These are phyloP conservation scores for Pholis gunnellus DNA, from an alignment of 2,113 vertebrate genomes.

Conservation along the genomic window DNA sequence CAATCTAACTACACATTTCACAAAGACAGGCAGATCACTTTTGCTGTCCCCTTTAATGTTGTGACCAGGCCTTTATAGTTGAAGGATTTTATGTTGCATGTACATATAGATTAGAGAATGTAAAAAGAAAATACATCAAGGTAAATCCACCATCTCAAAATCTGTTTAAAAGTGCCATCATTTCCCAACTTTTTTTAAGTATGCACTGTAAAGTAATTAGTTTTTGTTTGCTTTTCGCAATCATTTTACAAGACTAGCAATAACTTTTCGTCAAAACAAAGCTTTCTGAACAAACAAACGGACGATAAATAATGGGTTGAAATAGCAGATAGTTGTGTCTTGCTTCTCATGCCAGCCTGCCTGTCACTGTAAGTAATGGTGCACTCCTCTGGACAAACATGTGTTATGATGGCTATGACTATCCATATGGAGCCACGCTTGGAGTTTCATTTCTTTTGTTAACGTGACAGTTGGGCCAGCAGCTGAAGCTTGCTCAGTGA, in stretches of 20 bases:
- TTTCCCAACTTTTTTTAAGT: neutral
- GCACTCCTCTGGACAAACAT: neutral
- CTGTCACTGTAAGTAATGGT: neutral
- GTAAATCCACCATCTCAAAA: neutral
- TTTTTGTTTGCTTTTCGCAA: conserved; percentile 2
- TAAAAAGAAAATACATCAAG: neutral
- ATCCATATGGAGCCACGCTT: conserved; percentile 32
- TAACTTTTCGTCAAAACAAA: conserved; percentile 36
- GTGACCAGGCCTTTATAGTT: neutral
- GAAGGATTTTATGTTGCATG: neutral
- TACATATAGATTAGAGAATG: neutral
- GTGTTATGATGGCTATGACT: neutral
- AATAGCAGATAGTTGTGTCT: neutral
- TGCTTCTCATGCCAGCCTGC: too few relatives aligned
- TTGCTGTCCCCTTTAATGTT: neutral
- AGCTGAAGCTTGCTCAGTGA: conserved; percentile 21
- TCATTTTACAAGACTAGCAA: neutral
- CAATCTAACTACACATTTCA: neutral
- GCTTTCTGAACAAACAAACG: conserved; percentile 36
- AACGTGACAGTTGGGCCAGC: conserved; percentile 41
- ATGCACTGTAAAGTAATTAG: neutral
- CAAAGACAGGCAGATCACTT: neutral
- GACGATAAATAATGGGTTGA: conserved; percentile 24
- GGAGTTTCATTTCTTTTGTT: conserved; percentile 58
- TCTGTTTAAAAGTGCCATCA: neutral